Conservation (phyloP, 2,888 invertebrate species). For the Agrochola litura region DNA sequence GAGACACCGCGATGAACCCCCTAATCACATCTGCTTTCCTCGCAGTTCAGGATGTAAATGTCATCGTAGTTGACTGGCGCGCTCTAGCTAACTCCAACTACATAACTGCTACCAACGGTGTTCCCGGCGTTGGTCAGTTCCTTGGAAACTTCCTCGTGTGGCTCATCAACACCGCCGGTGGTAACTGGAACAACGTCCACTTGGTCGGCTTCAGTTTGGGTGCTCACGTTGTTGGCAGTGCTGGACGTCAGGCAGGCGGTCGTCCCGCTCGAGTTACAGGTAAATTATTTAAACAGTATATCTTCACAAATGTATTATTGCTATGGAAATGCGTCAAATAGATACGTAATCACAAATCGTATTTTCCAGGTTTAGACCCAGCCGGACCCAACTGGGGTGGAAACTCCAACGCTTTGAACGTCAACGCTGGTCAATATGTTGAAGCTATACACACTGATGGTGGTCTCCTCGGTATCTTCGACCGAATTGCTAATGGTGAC, state of each 20-base stretch:
- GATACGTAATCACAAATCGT: neutral
- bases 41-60: slow-evolving; percentile 77
- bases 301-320: neutral
- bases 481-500: slow-evolving; percentile 72
- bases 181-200: slow-evolving; percentile 83
- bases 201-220: slow-evolving; percentile 87
- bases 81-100: slow-evolving; percentile 73
- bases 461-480: slow-evolving; percentile 75
- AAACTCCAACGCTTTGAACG: slow-evolving; percentile 71
- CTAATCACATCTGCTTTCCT: slow-evolving; percentile 77
- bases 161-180: slow-evolving; percentile 80
- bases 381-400: slow-evolving; percentile 79
- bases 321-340: neutral
- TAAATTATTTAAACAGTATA: slow-evolving; percentile 45
- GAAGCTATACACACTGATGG: slow-evolving; percentile 83
- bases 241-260: slow-evolving; percentile 75
- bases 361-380: slow-evolving; percentile 73
- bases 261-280: slow-evolving; percentile 77
- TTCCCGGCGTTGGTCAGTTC: slow-evolving; percentile 78
- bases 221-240: slow-evolving; percentile 84
- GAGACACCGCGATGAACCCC: slow-evolving; percentile 74
- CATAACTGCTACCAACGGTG: slow-evolving; percentile 75
- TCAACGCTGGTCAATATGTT: slow-evolving; percentile 74
- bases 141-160: slow-evolving; percentile 84
- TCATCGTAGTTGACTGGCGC: slow-evolving; percentile 85